These are phyloP conservation scores for Colostygia pectinataria DNA, from an alignment of 2,888 invertebrate genomes.

Conservation along the genomic window DNA sequence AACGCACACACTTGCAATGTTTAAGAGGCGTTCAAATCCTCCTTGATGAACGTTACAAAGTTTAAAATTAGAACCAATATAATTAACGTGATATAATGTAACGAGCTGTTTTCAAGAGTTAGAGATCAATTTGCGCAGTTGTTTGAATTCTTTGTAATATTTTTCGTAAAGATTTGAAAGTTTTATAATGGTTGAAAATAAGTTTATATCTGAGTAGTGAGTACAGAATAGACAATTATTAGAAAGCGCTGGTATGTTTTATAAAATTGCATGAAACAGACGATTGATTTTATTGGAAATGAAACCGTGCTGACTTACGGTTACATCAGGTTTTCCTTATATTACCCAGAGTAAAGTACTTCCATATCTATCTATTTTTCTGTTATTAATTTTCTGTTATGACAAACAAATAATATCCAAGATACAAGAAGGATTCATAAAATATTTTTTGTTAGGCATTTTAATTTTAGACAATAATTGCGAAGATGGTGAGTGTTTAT, in stretches of 20 bases:
- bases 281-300: too few species aligned
- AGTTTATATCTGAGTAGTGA: neutral
- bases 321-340: too few species aligned
- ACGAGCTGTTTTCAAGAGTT: slow-evolving; percentile 39
- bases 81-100: slow-evolving; percentile 52
- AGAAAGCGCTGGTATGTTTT: too few species aligned
- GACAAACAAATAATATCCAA: too few species aligned
- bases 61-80: slow-evolving; percentile 56
- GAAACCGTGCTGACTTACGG: too few species aligned
- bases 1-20: slow-evolving; percentile 40
- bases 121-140: slow-evolving; percentile 27
- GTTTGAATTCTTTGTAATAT: slow-evolving; percentile 14
- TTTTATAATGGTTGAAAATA: neutral
- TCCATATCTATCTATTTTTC: too few species aligned
- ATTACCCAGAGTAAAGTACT: too few species aligned
- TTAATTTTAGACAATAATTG: too few species aligned
- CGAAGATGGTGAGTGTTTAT: neutral
- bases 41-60: slow-evolving; percentile 56
- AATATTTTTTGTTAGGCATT: too few species aligned
- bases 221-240: neutral
- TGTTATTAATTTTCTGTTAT: too few species aligned
- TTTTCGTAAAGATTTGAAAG: slow-evolving; percentile 4
- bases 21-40: slow-evolving; percentile 67
- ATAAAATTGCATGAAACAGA: too few species aligned
- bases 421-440: too few species aligned